phyloP scores from a whole-genome alignment of 1,140 invertebrate species.

The Drosophila sp. region DNA sequence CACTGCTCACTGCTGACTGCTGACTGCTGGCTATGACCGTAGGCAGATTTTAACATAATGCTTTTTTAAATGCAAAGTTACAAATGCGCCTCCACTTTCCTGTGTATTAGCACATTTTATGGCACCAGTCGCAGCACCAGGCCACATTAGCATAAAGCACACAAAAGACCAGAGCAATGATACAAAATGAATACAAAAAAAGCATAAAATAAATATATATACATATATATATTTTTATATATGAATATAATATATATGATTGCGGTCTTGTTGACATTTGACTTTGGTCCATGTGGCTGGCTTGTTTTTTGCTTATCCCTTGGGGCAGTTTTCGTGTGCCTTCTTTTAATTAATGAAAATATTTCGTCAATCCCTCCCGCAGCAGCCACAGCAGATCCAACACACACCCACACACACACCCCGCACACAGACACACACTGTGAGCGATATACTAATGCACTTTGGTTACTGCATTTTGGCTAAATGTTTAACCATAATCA shows the following conservation, averaged over 20 bases:
- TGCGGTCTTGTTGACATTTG: conserved; percentile 75
- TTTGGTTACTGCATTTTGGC: conserved; percentile 53
- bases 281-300: conserved; percentile 60
- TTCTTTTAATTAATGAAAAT: conserved; percentile 77
- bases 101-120: conserved; percentile 80
- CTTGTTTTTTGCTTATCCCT: conserved; percentile 21
- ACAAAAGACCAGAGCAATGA: conserved; percentile 63
- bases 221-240: conserved; percentile 37
- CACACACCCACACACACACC: conserved; percentile 1
- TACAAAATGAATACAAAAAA: conserved; percentile 59
- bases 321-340: conserved; percentile 18
- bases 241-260: conserved; percentile 59
- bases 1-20: not conserved
- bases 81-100: conserved; percentile 64
- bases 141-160: conserved; percentile 78
- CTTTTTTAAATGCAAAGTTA: conserved; percentile 84
- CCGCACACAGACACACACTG: not conserved
- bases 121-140: conserved; percentile 56
- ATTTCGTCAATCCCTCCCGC: conserved; percentile 37
- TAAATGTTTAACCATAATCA: conserved; percentile 71
- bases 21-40: conserved; percentile 61
- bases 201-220: conserved; percentile 43
- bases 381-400: not conserved
- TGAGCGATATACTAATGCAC: conserved; percentile 20
- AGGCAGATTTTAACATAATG: conserved; percentile 83